Percentiles rank a stretch among this genome's conserved stretches.
phyloP scores from a whole-genome alignment of 2,797 vertebrate genomes.

The Stomatorhinus walkeri region DNA sequence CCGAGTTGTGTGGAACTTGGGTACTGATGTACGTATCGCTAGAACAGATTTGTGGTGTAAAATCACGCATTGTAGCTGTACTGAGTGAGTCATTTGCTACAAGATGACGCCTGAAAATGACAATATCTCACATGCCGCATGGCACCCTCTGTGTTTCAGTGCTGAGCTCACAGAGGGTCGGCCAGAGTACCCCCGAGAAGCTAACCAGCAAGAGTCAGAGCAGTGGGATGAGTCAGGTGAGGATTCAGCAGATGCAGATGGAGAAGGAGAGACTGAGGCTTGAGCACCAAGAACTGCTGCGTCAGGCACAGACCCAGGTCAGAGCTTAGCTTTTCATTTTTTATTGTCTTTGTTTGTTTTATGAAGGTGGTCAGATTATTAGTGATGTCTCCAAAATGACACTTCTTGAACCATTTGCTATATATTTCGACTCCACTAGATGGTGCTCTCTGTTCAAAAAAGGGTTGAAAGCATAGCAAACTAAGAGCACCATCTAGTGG shows the following conservation, averaged over 20 bases:
- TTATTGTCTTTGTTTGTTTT: neutral
- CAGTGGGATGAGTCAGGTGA: conserved; percentile 70
- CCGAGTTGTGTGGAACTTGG: neutral
- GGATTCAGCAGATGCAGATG: conserved; percentile 67
- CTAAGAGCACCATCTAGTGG: neutral
- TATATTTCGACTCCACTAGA: neutral
- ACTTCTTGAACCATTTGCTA: neutral
- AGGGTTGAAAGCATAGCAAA: neutral
- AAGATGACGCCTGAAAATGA: neutral
- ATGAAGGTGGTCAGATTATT: neutral
- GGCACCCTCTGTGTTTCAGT: conserved; percentile 51
- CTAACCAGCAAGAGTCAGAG: conserved; percentile 74
- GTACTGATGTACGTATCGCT: neutral
- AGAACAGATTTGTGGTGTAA: neutral
- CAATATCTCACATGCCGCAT: neutral
- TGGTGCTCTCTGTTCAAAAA: neutral
- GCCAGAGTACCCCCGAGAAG: conserved; percentile 88
- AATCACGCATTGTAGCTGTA: neutral
- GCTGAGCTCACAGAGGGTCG: conserved; percentile 83
- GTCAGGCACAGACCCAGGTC: conserved; percentile 90
- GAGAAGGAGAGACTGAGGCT: conserved; percentile 87
- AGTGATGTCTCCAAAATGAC: neutral
- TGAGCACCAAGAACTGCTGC: conserved; percentile 93
- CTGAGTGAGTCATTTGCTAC: neutral
- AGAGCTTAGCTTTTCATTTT: conserved; percentile 43